Conservation (phyloP, 2,113 vertebrate species). For the Plecotus auritus region DNA sequence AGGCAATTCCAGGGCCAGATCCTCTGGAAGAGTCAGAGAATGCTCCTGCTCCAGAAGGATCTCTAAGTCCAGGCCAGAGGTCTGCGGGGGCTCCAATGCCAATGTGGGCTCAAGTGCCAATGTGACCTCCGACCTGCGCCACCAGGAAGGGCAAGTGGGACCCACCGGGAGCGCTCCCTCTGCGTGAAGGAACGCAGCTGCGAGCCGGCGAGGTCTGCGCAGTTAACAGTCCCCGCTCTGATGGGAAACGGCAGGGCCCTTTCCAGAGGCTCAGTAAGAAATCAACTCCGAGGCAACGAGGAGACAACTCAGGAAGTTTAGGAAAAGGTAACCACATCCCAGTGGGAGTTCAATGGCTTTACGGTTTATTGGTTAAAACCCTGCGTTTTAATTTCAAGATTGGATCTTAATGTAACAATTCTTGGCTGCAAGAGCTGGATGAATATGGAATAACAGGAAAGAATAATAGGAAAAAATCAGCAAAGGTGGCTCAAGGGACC, state of each 20-base stretch:
- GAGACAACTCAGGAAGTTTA: slow-evolving; percentile 49
- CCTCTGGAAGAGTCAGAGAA: slow-evolving; percentile 19
- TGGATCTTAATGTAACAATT: slow-evolving; percentile 49
- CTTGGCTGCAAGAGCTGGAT: slow-evolving; percentile 31
- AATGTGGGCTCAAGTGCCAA: rapidly evolving
- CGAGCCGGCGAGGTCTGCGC: neutral
- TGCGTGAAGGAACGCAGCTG: neutral
- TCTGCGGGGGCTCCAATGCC: neutral
- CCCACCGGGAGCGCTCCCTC: neutral
- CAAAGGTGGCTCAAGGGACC: slow-evolving; percentile 56
- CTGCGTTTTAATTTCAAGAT: slow-evolving; percentile 59
- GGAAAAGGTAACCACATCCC: slow-evolving; percentile 40
- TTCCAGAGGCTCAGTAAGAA: slow-evolving; percentile 28
- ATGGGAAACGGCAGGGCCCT: neutral
- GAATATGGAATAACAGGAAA: slow-evolving; percentile 57
- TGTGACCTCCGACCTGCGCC: neutral
- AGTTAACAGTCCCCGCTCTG: neutral
- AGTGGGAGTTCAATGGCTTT: neutral
- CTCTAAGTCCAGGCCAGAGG: neutral
- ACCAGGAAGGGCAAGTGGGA: neutral
- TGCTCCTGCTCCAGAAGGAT: neutral
- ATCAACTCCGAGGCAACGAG: neutral
- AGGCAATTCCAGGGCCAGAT: neutral
- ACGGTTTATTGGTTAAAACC: neutral
- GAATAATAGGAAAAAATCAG: slow-evolving; percentile 53